These are phyloP conservation scores for Periophthalmus magnuspinnatus DNA, from an alignment of 2,797 vertebrate genomes.

Conservation along the genomic window DNA sequence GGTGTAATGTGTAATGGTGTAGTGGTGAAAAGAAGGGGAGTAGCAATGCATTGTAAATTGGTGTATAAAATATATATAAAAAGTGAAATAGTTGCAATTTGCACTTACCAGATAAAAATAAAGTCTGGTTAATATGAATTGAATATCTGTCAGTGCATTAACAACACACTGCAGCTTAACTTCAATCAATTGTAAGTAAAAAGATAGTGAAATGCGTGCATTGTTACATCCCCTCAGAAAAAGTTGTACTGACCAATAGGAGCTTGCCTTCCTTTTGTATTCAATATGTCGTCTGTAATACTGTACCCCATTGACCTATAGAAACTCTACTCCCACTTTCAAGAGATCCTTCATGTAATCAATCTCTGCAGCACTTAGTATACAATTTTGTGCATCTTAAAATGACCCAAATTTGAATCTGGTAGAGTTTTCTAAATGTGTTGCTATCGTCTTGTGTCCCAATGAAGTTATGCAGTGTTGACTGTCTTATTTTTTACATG, in stretches of 20 bases:
- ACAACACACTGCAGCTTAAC: too few species aligned
- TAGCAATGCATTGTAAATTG: neutral
- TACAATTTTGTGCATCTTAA: conserved; percentile 3
- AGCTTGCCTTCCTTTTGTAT: conserved; percentile 59
- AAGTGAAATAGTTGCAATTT: neutral
- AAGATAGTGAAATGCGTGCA: neutral
- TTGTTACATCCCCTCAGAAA: neutral
- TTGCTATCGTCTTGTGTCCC: conserved; percentile 16
- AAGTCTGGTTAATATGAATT: neutral
- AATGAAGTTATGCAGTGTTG: conserved; percentile 28
- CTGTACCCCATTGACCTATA: conserved; percentile 30
- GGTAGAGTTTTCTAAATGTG: conserved; percentile 20
- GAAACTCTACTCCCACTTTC: conserved; percentile 22
- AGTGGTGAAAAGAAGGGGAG: conserved; percentile 22
- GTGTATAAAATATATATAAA: neutral
- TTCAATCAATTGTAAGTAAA: neutral
- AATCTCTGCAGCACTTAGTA: conserved; percentile 30
- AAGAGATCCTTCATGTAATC: conserved; percentile 8
- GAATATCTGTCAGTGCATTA: too few species aligned
- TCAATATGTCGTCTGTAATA: conserved; percentile 29
- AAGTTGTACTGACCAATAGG: conserved; percentile 40
- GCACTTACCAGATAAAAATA: neutral
- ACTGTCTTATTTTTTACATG: conserved; percentile 39
- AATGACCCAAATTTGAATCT: conserved; percentile 21
- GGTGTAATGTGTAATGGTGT: conserved; percentile 38